Evolutionary conservation across 2,113 vertebrate genomes (phyloP).

Genomic region (Halichoerus grypus): DNA sequence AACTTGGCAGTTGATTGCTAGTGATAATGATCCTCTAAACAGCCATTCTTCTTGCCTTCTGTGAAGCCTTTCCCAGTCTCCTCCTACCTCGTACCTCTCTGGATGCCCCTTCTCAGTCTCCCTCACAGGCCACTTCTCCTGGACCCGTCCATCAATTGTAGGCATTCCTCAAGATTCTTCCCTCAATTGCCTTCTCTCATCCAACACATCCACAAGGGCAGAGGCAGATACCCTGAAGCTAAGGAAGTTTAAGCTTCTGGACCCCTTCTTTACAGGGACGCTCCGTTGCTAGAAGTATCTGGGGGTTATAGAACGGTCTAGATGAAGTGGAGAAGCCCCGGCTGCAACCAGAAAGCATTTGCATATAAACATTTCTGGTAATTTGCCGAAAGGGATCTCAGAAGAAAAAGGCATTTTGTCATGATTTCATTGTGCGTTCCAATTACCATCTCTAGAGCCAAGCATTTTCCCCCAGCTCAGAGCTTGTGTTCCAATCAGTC

Average conservation of each 20-base stretch:
- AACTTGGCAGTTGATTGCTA: not conserved
- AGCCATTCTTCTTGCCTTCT: not conserved
- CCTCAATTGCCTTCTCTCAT: not conserved
- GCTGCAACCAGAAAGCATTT: not conserved
- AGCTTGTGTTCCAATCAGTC: not conserved
- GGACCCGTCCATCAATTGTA: not conserved
- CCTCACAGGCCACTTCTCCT: not conserved
- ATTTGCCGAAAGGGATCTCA: conserved; percentile 15
- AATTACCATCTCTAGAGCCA: not conserved
- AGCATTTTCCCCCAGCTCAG: not conserved
- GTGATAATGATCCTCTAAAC: not conserved
- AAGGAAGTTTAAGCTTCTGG: not conserved
- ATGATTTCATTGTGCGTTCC: not conserved
- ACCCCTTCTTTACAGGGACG: not conserved
- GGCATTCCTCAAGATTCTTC: not conserved
- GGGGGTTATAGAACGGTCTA: not conserved
- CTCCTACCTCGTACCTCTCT: not conserved
- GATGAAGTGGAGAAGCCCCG: not conserved
- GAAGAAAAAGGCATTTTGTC: conserved; percentile 1
- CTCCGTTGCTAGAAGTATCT: not conserved
- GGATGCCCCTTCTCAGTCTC: not conserved
- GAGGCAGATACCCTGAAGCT: not conserved
- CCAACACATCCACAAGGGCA: not conserved
- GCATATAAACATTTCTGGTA: not conserved
- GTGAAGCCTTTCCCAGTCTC: not conserved